Percentiles rank a stretch among this genome's conserved stretches.
Conservation (phyloP, 53 echinoderm and acorn worm genomes). For the Echinometra lucunter region DNA sequence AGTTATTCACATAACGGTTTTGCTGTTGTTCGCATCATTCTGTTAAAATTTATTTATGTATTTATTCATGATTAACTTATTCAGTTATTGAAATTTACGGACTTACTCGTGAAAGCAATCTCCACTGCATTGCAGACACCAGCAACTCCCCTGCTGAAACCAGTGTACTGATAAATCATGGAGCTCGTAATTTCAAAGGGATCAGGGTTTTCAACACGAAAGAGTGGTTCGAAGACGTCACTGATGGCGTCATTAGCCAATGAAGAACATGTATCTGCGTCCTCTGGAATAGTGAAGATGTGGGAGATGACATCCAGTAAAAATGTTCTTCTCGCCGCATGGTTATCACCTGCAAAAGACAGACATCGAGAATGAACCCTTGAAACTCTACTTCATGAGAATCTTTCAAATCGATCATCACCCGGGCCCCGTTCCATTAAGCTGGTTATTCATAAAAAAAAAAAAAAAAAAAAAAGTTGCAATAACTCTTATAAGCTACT, state of each 20-base stretch:
- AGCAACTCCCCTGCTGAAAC: neutral
- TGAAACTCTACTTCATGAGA: too few relatives aligned
- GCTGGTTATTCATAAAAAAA: too few relatives aligned
- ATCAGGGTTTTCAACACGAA: neutral
- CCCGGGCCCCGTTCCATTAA: too few relatives aligned
- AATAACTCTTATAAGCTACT: too few relatives aligned
- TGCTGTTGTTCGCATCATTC: too few relatives aligned
- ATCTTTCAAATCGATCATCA: too few relatives aligned
- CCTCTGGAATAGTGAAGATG: neutral
- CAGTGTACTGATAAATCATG: neutral
- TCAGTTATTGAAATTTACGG: neutral
- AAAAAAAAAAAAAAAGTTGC: too few relatives aligned
- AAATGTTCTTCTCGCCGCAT: neutral
- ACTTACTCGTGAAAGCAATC: neutral
- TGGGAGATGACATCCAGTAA: neutral
- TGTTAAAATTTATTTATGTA: too few relatives aligned
- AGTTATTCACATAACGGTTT: too few relatives aligned
- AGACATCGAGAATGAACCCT: neutral
- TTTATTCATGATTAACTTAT: too few relatives aligned
- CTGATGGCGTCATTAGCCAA: neutral
- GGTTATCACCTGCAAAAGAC: neutral
- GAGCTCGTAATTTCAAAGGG: neutral
- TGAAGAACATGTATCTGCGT: neutral
- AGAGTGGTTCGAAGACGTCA: neutral
- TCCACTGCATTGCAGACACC: neutral